Conservation (phyloP, 1,140 invertebrate genomes). For the Cylas formicarius region DNA sequence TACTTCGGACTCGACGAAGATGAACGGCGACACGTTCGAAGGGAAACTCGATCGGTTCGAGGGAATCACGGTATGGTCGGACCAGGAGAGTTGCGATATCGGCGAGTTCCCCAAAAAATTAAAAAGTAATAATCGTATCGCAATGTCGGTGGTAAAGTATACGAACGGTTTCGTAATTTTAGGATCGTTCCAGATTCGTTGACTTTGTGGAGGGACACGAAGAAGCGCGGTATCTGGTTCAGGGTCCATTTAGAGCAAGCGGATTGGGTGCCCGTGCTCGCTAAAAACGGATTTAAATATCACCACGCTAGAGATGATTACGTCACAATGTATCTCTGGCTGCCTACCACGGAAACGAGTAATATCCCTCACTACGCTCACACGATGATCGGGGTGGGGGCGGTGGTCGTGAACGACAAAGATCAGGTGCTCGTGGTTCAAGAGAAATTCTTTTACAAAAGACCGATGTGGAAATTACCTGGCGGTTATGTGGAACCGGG, state of each 20-base stretch:
- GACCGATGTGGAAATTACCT: slow-evolving; percentile 75
- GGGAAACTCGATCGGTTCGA: slow-evolving; percentile 60
- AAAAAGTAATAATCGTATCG: slow-evolving; percentile 44
- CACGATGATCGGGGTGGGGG: slow-evolving; percentile 82
- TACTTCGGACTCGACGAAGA: not conserved
- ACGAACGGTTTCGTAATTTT: not conserved
- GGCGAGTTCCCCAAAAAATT: slow-evolving; percentile 49
- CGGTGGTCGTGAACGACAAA: slow-evolving; percentile 70
- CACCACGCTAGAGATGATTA: slow-evolving; percentile 76
- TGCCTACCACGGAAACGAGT: slow-evolving; percentile 54
- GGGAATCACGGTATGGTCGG: slow-evolving; percentile 61
- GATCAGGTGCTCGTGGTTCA: slow-evolving; percentile 71
- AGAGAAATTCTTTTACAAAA: slow-evolving; percentile 57
- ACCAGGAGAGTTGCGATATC: slow-evolving; percentile 47
- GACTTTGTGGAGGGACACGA: slow-evolving; percentile 56
- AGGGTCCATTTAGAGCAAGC: slow-evolving; percentile 61
- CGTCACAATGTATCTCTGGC: slow-evolving; percentile 75
- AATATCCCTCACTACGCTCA: slow-evolving; percentile 77
- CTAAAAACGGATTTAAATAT: slow-evolving; percentile 74
- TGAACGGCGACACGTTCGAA: slow-evolving; percentile 40
- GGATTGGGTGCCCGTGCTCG: slow-evolving; percentile 69
- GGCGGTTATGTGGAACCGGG: slow-evolving; percentile 84
- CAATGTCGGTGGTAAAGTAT: not conserved
- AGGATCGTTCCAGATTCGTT: slow-evolving; percentile 58
- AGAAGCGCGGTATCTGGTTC: slow-evolving; percentile 76